Evolutionary conservation across 2,797 vertebrate species (phyloP).

Genomic region (Loris lydekkerianus): DNA sequence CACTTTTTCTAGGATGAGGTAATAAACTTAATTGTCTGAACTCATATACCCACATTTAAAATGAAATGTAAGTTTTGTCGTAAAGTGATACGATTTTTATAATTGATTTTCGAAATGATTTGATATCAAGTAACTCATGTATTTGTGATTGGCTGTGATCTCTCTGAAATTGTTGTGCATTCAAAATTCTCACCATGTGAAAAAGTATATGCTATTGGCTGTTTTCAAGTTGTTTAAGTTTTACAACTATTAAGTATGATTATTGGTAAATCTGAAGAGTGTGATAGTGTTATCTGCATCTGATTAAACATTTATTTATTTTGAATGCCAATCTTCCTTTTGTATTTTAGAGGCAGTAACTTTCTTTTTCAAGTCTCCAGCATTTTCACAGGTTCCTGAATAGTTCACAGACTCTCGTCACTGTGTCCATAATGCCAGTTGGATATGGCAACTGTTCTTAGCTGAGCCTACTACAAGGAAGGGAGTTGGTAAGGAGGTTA

Average conservation of each 20-base stretch:
- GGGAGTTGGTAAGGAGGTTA: slow-evolving; percentile 34
- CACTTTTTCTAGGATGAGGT: too few species aligned
- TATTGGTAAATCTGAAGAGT: neutral
- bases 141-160: slow-evolving; percentile 10
- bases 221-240: slow-evolving; percentile 53
- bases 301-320: slow-evolving; percentile 26
- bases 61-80: slow-evolving; percentile 6
- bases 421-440: neutral
- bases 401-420: neutral
- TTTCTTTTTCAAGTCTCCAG: neutral
- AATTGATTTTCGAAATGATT: slow-evolving; percentile 58
- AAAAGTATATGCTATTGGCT: slow-evolving; percentile 22
- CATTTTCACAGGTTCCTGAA: slow-evolving; percentile 12
- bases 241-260: slow-evolving; percentile 47
- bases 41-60: neutral
- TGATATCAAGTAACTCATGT: slow-evolving; percentile 24
- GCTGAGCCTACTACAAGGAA: slow-evolving; percentile 24
- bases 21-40: too few species aligned
- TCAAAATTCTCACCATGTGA: slow-evolving; percentile 21
- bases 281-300: slow-evolving; percentile 11
- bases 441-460: neutral
- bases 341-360: neutral
- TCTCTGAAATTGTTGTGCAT: slow-evolving; percentile 35
- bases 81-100: slow-evolving; percentile 41
- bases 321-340: slow-evolving; percentile 44